Base-by-base conservation (phyloP, 2,888 invertebrate genomes). In the Celastrina argiolus region DNA sequence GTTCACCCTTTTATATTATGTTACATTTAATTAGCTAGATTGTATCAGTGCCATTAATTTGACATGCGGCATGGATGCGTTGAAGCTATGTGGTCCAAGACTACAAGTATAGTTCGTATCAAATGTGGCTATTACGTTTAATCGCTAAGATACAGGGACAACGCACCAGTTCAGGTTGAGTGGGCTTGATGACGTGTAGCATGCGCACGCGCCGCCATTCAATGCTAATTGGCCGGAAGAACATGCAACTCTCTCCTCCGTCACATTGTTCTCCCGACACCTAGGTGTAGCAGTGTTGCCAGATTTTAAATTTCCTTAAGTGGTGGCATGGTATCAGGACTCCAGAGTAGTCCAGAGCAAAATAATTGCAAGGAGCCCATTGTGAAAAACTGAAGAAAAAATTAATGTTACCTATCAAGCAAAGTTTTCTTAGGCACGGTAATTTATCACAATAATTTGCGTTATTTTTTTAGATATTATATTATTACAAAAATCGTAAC, bases 211-310 rank as follows among this genome's bases (percentile, higher is more conserved):
- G 84, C 77, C 79, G 81, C 79, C 80, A 88, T 90, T 90, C 88
- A 89, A 89, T 91, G 90, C 87, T 89, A 90, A 91, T 91, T 85
- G 84, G 76, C 79, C 84, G 88, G 87, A 88, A 86, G 87, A 87
- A 81, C 82, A 81, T 80, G 81, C 80, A 79, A 79, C 83, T 82
- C 86, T 87, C 86, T 86, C 84, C 79, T 71, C 78, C 79, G 82
- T 83, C 79, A 79, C 81, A 84, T 86, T 86, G 82, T 88, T 79
- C 79, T 77, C 80, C 77, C 73, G 74, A 66, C 67, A 63, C 69
- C 69, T 67, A 56, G 39, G 76, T 68, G 58, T n/a, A n/a, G 14
- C 36, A 28, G 34, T 34, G 2, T 59, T 59, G 34, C 34, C 31
- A 51, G 22, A 51, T 45, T 45, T 18, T 8, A 2, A 45, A 45